Evolutionary conservation across 2,113 vertebrate species (phyloP).

Genomic region (Odocoileus hemionus): DNA sequence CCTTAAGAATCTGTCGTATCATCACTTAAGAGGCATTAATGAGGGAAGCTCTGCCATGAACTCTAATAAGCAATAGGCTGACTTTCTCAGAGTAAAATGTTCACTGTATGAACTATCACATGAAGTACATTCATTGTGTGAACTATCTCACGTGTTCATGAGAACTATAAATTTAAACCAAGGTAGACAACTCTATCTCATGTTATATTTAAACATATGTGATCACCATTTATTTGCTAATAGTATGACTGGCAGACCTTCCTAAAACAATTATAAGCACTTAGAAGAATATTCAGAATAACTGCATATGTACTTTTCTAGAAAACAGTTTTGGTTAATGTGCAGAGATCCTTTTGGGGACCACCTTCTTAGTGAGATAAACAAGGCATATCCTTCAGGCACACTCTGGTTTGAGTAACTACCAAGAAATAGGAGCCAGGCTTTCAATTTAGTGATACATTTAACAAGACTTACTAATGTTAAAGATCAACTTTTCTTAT

Average conservation of each 20-base stretch:
- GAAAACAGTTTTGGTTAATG: neutral
- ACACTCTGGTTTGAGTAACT: neutral
- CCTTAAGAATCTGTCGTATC: neutral
- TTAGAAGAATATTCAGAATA: neutral
- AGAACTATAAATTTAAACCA: neutral
- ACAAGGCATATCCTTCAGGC: neutral
- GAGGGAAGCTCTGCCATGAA: neutral
- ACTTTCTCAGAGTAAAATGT: neutral
- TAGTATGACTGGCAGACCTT: neutral
- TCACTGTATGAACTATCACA: neutral
- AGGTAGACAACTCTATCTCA: neutral
- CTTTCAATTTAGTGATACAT: neutral
- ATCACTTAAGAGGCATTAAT: neutral
- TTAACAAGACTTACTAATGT: neutral
- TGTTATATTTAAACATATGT: conserved; percentile 4
- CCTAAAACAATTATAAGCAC: neutral
- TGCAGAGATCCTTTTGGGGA: neutral
- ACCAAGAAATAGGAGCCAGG: neutral
- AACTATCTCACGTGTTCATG: neutral
- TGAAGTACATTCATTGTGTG: neutral
- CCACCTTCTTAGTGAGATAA: neutral
- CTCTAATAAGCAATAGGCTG: neutral
- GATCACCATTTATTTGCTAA: neutral
- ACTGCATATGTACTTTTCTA: neutral
- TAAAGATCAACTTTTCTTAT: neutral